These are phyloP conservation scores for Cyprinodon variegatus DNA, from an alignment of 2,113 vertebrate species.

Conservation along the genomic window DNA sequence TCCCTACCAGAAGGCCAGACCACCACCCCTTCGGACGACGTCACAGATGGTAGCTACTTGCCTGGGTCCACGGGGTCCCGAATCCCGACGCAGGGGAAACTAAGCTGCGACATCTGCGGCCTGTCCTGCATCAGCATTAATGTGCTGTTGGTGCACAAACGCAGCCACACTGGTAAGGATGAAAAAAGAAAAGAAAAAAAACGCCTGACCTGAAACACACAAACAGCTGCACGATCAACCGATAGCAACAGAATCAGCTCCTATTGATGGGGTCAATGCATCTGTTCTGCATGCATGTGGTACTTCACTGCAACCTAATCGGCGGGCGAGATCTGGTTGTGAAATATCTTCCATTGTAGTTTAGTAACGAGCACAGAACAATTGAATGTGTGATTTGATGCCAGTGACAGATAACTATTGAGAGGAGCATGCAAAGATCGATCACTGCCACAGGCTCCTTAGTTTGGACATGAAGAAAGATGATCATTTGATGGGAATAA, in stretches of 20 bases:
- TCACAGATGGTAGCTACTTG: conserved; percentile 48
- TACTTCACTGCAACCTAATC: conserved; percentile 10
- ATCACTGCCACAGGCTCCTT: neutral
- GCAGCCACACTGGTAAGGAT: conserved; percentile 92
- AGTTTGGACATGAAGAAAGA: neutral
- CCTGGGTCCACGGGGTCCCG: conserved; percentile 67
- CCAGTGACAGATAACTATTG: conserved; percentile 9
- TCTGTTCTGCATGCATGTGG: conserved; percentile 7
- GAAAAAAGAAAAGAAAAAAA: neutral
- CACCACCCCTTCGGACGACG: conserved; percentile 8
- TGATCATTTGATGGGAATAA: neutral
- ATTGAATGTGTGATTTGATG: conserved; percentile 12
- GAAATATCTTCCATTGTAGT: conserved; percentile 38
- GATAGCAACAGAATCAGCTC: conserved; percentile 3
- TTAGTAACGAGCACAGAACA: conserved; percentile 5
- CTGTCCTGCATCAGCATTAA: conserved; percentile 95
- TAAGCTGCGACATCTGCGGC: conserved; percentile 92
- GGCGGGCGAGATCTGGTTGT: conserved; percentile 7
- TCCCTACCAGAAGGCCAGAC: conserved; percentile 79
- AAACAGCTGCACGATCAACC: conserved; percentile 33
- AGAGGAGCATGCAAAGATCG: neutral
- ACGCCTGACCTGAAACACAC: conserved; percentile 29
- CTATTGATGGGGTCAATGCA: conserved; percentile 13
- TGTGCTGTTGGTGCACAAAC: conserved; percentile 93
- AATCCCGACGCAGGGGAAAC: conserved; percentile 81